Evolutionary conservation across 2,888 invertebrate species (phyloP).

Genomic region (Serripes groenlandicus): DNA sequence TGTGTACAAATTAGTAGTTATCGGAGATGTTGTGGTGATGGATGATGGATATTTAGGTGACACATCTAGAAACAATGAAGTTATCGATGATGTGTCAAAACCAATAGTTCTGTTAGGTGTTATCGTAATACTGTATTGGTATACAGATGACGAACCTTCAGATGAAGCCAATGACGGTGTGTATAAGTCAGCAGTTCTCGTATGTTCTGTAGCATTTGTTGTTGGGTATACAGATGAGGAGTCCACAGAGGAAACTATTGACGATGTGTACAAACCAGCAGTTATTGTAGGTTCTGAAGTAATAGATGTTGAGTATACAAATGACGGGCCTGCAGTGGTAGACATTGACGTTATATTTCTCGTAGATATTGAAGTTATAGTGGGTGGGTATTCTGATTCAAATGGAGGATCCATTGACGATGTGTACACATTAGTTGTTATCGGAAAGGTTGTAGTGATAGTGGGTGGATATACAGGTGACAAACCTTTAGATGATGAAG

Average conservation of each 20-base stretch:
- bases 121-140: too few relatives aligned
- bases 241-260: neutral
- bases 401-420: neutral
- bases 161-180: neutral
- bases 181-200: neutral
- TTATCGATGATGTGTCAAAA: too few relatives aligned
- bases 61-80: too few relatives aligned
- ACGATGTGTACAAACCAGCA: neutral
- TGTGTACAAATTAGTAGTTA: neutral
- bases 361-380: neutral
- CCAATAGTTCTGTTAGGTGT: too few relatives aligned
- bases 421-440: neutral
- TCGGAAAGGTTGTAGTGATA: too few relatives aligned
- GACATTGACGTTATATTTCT: too few relatives aligned
- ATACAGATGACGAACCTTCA: too few relatives aligned
- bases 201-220: neutral
- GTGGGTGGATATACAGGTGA: too few relatives aligned
- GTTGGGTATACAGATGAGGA: neutral
- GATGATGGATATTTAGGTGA: too few relatives aligned
- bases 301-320: neutral
- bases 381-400: neutral
- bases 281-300: neutral
- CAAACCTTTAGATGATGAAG: too few relatives aligned
- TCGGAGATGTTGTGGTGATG: too few relatives aligned
- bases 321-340: too few relatives aligned